phyloP scores from a whole-genome alignment of 1,140 invertebrate species.

The Lepidurus apus region DNA sequence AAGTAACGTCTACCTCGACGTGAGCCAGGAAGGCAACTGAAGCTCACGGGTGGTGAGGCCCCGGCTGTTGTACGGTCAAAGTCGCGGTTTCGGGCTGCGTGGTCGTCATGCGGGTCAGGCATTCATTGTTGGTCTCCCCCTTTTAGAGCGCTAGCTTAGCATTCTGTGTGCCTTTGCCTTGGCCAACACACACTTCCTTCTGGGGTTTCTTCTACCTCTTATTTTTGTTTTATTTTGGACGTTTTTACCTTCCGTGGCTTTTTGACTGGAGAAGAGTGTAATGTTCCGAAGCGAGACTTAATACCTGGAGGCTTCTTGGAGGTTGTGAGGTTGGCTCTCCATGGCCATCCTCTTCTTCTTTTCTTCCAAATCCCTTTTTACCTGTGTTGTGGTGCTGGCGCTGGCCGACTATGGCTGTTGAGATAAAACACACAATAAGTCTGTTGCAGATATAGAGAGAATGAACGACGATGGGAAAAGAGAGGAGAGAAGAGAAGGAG shows the following conservation, averaged over 20 bases:
- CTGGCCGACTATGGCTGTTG: constrained; percentile 13
- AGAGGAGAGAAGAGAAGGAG: background rate
- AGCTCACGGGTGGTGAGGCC: background rate
- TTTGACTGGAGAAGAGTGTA: background rate
- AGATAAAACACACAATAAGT: constrained; percentile 20
- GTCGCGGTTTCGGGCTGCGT: background rate
- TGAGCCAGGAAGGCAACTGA: background rate
- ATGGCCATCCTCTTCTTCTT: constrained; percentile 16
- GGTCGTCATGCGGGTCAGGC: constrained; percentile 7
- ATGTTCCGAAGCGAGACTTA: constrained; percentile 2
- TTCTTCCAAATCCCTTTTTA: background rate
- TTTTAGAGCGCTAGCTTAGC: background rate
- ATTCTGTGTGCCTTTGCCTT: background rate
- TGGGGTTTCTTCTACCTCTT: background rate
- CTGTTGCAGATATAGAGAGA: background rate
- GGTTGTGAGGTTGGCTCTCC: constrained; percentile 12
- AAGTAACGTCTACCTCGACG: background rate
- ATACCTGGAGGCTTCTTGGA: constrained; percentile 3
- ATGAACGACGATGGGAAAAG: constrained; percentile 2
- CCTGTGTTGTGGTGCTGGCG: background rate
- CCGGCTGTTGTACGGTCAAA: background rate
- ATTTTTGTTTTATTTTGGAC: constrained; percentile 8
- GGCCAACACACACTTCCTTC: constrained; percentile 3
- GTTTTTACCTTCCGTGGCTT: constrained; percentile 6
- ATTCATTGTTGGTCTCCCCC: constrained; percentile 8